Evolutionary conservation across 2,888 invertebrate genomes (phyloP).

Genomic region (Microchrysa polita): DNA sequence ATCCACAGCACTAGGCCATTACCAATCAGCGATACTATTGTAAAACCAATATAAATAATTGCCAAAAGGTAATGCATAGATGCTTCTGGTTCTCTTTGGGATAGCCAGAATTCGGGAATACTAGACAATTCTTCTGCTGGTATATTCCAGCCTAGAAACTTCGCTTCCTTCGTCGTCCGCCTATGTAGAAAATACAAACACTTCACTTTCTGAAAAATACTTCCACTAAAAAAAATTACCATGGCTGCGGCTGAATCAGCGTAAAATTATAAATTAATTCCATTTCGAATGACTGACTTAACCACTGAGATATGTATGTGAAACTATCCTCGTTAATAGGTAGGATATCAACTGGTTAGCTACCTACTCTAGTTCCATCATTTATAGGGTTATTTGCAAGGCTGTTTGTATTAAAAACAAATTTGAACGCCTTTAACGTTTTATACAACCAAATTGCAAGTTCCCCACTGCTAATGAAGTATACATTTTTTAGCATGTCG

Average conservation of each 20-base stretch:
- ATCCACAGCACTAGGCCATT: conserved; percentile 87
- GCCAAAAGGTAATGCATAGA: conserved; percentile 82
- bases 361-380: neutral
- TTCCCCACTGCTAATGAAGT: neutral
- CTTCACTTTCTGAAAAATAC: neutral
- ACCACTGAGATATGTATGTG: no score
- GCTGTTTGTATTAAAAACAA: conserved; percentile 12
- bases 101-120: conserved; percentile 83
- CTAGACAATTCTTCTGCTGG: conserved; percentile 77
- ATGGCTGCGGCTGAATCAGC: conserved; percentile 28
- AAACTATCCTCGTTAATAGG: conserved; percentile 2
- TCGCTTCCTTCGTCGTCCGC: conserved; percentile 55
- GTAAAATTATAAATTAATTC: conserved; percentile 27
- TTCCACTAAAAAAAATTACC: conserved; percentile 22
- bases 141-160: conserved; percentile 78
- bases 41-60: conserved; percentile 78
- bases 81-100: conserved; percentile 80
- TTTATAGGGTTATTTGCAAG: conserved; percentile 38
- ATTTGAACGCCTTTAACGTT: neutral
- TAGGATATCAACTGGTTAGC: conserved; percentile 6
- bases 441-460: neutral
- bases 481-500: neutral
- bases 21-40: conserved; percentile 76
- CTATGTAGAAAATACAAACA: conserved; percentile 7
- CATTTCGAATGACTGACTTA: neutral